phyloP scores from a whole-genome alignment of 1,140 invertebrate genomes.

The Leptopilina clavipes region DNA sequence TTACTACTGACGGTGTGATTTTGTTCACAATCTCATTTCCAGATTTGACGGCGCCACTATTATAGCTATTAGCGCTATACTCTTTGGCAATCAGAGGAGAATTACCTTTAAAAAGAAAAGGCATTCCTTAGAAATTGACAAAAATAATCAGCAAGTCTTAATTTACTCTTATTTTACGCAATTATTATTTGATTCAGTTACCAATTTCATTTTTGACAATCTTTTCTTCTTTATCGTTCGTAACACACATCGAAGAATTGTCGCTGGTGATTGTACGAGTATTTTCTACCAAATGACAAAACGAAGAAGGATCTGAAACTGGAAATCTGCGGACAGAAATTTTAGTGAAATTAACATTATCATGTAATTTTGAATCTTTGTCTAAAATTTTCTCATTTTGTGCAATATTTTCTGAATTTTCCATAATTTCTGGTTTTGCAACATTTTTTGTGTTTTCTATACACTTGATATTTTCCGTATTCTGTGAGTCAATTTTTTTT shows the following conservation, averaged over 20 bases:
- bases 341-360: neutral
- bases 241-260: too few relatives aligned
- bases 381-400: neutral
- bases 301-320: neutral
- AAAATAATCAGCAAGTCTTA: too few relatives aligned
- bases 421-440: too few relatives aligned
- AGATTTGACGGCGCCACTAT: slow-evolving; percentile 35
- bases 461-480: too few relatives aligned
- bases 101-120: slow-evolving; percentile 23
- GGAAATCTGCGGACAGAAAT: neutral
- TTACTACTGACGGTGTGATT: slow-evolving; percentile 59
- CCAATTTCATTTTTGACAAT: neutral
- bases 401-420: too few relatives aligned
- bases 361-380: neutral
- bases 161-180: too few relatives aligned
- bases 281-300: too few relatives aligned
- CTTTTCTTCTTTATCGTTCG: too few relatives aligned
- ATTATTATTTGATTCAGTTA: too few relatives aligned
- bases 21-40: slow-evolving; percentile 50
- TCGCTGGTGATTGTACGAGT: too few relatives aligned
- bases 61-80: slow-evolving; percentile 7
- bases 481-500: too few relatives aligned
- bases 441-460: neutral
- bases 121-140: too few relatives aligned
- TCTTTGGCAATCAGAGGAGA: neutral